Percentiles rank a stretch among this genome's conserved stretches.
Evolutionary conservation across 2,888 invertebrate species (phyloP).

Genomic region (Tolmerus cingulatus): DNA sequence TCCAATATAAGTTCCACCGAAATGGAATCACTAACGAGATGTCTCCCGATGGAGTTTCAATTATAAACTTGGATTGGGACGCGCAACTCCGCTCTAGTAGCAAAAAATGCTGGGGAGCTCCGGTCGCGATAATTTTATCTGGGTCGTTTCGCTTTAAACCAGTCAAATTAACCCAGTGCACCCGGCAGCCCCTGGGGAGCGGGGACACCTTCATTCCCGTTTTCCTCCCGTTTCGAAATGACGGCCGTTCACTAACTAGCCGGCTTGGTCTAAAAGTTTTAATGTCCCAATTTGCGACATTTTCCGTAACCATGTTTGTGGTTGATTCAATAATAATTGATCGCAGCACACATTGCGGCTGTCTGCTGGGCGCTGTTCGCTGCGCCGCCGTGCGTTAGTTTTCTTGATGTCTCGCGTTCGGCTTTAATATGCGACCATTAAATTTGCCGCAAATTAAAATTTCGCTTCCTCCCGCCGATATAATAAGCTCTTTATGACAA

Average conservation of each 20-base stretch:
- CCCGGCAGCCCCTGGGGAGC: not conserved
- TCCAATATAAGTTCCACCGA: not conserved
- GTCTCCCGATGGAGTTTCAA: not conserved
- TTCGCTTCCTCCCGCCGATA: not conserved
- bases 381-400: not conserved
- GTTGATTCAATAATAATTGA: not conserved
- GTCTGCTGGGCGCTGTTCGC: not conserved
- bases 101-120: not conserved
- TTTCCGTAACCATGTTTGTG: not conserved
- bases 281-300: not conserved
- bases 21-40: not conserved
- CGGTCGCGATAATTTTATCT: not conserved
- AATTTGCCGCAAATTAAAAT: conserved; percentile 16
- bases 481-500: conserved; percentile 34
- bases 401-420: not conserved
- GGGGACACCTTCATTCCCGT: not conserved
- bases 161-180: not conserved
- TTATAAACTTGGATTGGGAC: not conserved
- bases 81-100: not conserved
- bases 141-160: not conserved
- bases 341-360: not conserved
- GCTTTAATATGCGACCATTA: not conserved
- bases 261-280: not conserved
- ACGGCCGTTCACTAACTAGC: not conserved
- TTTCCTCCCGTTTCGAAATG: not conserved